Evolutionary conservation across 2,888 invertebrate species (phyloP), one percentile per base, ranked within the genome.

Genomic region (Yponomeuta sedellus): DNA sequence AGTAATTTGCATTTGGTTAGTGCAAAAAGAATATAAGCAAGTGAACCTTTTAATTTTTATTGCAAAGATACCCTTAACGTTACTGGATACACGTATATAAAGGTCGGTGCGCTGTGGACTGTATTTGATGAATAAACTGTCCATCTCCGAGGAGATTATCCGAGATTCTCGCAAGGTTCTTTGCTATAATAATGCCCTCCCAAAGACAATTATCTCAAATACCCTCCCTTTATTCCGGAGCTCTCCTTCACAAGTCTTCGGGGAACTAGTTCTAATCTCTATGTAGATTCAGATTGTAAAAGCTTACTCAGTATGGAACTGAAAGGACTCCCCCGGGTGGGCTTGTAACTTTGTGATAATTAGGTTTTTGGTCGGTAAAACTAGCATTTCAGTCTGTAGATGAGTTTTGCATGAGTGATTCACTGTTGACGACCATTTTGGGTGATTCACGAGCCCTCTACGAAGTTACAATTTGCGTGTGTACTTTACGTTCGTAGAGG

Each of bases 191-290:
- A 52, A 52, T 16, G 44, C 44, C 16, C 44, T 16, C 3, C 44
- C 44, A 12, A 52, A 52, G 44, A 52, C 44, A 52, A 52, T 52
- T 52, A 52, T 52, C 44, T 52, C 16, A 52, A 52, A 34, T 34
- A 16, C 44, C 44, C 12, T 52, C 44, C 44, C 44, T 52, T 52
- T 52, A 52, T 52, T 52, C 44, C 44, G 16, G 44, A 4, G 44
- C 44, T 52, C 44, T 52, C 16, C 44, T 16, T 52, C 16, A 16
- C 44, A 16, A 52, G 44, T 52, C 44, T 16, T 52, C 44, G 1
- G 44, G 44, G 44, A 52, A 52, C 44, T 52, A 52, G 44, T 52
- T 52, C 44, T 52, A 52, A 52, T 52, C 44, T 52, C 44, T 52
- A 52, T 52, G 44, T 52, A 52, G 44, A 52, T 52, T 52, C 44